These are phyloP conservation scores for Chiridota heheva DNA, from an alignment of 35 echinoderm and acorn worm genomes.

Conservation along the genomic window DNA sequence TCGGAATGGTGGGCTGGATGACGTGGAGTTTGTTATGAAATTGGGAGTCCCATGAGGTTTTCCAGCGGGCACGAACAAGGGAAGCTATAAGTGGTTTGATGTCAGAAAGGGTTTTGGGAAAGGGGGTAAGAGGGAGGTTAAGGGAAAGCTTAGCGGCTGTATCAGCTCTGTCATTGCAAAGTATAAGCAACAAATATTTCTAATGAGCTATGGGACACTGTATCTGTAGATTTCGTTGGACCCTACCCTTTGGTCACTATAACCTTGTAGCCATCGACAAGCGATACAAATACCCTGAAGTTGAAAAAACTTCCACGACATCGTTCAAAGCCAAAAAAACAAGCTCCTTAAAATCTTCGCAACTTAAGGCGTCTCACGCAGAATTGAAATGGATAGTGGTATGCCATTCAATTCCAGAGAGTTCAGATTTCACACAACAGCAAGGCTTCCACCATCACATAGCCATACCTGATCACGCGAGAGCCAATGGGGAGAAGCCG, in stretches of 20 bases:
- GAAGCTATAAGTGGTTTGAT: too few species aligned
- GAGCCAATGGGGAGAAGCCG: slow-evolving; percentile 70
- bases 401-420: slow-evolving; percentile 66
- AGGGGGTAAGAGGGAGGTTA: too few species aligned
- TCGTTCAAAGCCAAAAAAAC: slow-evolving; percentile 39
- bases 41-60: too few species aligned
- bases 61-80: too few species aligned
- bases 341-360: slow-evolving; percentile 63
- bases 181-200: slow-evolving; percentile 61
- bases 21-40: too few species aligned
- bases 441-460: slow-evolving; percentile 53
- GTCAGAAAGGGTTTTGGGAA: too few species aligned
- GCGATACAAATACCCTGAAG: slow-evolving; percentile 52
- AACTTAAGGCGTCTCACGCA: slow-evolving; percentile 48
- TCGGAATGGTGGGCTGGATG: too few species aligned
- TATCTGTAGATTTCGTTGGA: slow-evolving; percentile 66
- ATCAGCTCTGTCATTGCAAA: too few species aligned
- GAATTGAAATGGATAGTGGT: slow-evolving; percentile 57
- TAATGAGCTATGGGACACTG: slow-evolving; percentile 55
- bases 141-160: too few species aligned
- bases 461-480: slow-evolving; percentile 49
- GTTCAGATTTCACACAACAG: slow-evolving; percentile 54
- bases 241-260: slow-evolving; percentile 77
- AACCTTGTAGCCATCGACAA: slow-evolving; percentile 71
- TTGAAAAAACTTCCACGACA: slow-evolving; percentile 24